A percentile compares a stretch with the other conserved stretches of the same genome.
These are phyloP conservation scores for Cactoblastis cactorum DNA, from an alignment of 2,888 invertebrate species.

Conservation along the genomic window DNA sequence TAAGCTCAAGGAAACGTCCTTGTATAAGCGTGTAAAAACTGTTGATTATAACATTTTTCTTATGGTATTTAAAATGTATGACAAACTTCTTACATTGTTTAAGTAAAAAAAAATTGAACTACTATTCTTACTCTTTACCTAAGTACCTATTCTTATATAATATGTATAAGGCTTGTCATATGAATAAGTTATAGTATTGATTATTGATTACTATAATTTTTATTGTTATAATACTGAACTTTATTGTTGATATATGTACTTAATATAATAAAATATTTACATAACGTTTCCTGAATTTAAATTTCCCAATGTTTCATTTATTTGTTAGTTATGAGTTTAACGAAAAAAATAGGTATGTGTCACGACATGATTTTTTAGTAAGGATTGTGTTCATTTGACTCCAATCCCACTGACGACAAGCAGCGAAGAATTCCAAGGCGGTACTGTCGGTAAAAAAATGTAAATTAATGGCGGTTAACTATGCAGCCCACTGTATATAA, in stretches of 20 bases:
- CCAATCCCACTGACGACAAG: no score
- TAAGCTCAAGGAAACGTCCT: no score
- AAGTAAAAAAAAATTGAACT: not conserved
- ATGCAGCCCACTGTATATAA: no score
- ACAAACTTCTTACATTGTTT: not conserved
- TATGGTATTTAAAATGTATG: not conserved
- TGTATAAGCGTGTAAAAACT: not conserved
- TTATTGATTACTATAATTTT: not conserved
- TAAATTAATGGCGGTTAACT: no score
- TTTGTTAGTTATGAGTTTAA: no score
- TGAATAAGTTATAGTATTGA: not conserved
- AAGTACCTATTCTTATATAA: not conserved
- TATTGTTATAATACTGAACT: constrained; percentile 1
- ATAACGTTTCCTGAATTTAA: not conserved
- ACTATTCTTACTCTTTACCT: not conserved
- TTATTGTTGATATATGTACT: not conserved
- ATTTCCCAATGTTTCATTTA: no score
- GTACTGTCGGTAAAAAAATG: no score
- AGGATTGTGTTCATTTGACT: no score
- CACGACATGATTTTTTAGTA: no score
- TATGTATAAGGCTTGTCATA: not conserved
- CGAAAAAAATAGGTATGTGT: no score
- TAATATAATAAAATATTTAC: not conserved
- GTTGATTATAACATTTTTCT: not conserved
- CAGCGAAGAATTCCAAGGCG: no score